Conservation (phyloP, 1,140 invertebrate species). For the Vollenhovia emeryi region DNA sequence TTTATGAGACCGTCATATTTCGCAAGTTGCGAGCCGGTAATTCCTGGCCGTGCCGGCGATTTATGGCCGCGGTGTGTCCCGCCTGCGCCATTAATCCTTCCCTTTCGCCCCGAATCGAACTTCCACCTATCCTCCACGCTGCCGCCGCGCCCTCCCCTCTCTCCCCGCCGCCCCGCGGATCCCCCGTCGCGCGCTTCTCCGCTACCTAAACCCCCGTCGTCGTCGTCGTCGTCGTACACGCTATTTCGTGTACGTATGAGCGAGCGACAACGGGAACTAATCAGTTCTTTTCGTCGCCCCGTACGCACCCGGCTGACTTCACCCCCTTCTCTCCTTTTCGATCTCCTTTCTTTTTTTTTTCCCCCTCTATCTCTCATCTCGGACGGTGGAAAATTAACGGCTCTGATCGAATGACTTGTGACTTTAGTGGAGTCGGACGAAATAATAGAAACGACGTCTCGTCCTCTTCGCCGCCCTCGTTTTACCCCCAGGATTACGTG, state of each 20-base stretch:
- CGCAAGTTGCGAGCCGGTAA: constrained; percentile 85
- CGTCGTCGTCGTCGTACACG: constrained; percentile 37
- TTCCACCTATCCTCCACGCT: constrained; percentile 76
- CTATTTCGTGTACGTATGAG: constrained; percentile 30
- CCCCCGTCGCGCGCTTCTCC: constrained; percentile 22
- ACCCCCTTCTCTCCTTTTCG: neutral
- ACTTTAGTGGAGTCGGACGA: constrained; percentile 3
- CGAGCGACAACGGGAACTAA: constrained; percentile 49
- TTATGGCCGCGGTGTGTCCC: constrained; percentile 84
- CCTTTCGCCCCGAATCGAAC: constrained; percentile 83
- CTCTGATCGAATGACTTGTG: constrained; percentile 1
- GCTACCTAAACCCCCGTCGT: constrained; percentile 24
- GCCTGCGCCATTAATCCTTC: constrained; percentile 85
- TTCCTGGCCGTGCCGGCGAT: constrained; percentile 83
- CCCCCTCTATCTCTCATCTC: neutral
- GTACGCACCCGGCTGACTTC: neutral
- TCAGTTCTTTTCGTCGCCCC: constrained; percentile 54
- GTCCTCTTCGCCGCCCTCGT: neutral
- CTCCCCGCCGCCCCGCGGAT: neutral
- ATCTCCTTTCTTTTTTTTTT: no score
- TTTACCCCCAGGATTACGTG: neutral
- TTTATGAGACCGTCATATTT: constrained; percentile 85
- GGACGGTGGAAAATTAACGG: constrained; percentile 6
- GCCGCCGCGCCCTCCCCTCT: neutral
- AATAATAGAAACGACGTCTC: neutral